These are phyloP conservation scores for Drosophila dives DNA, from an alignment of 2,888 invertebrate genomes.

Conservation along the genomic window DNA sequence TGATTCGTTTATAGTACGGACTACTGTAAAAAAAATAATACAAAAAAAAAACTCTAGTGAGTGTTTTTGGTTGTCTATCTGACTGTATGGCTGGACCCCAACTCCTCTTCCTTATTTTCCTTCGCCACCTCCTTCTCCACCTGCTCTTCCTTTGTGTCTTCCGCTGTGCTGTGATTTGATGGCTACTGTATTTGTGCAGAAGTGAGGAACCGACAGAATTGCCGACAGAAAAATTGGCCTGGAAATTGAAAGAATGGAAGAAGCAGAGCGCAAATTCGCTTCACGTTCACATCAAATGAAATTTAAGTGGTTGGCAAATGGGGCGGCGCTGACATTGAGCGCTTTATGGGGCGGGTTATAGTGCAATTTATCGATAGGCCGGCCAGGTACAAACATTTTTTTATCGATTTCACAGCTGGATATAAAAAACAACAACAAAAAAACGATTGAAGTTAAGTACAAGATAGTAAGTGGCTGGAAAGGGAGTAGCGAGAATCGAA, in stretches of 20 bases:
- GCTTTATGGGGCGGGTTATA: constrained; percentile 7
- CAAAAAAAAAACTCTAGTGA: constrained; percentile 6
- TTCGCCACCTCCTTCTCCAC: neutral
- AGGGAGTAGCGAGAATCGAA: constrained; percentile 6
- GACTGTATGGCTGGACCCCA: constrained; percentile 20
- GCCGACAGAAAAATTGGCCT: constrained; percentile 69
- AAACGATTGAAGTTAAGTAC: constrained; percentile 35
- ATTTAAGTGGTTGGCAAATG: constrained; percentile 53
- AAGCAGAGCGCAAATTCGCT: constrained; percentile 29
- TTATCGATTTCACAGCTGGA: constrained; percentile 61
- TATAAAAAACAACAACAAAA: neutral
- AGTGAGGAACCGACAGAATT: constrained; percentile 50
- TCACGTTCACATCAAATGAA: constrained; percentile 50
- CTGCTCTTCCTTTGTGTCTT: neutral
- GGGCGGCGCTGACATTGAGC: constrained; percentile 54
- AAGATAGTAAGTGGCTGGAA: neutral
- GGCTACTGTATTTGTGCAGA: constrained; percentile 72
- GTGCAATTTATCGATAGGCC: constrained; percentile 48
- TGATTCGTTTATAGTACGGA: constrained; percentile 31
- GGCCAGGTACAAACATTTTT: constrained; percentile 5
- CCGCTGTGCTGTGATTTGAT: constrained; percentile 48
- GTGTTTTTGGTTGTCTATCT: constrained; percentile 16
- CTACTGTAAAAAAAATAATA: constrained; percentile 18
- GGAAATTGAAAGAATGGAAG: constrained; percentile 63
- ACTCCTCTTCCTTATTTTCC: neutral